Evolutionary conservation across 2,888 invertebrate genomes (phyloP).

Genomic region (Alsophila aescularia): DNA sequence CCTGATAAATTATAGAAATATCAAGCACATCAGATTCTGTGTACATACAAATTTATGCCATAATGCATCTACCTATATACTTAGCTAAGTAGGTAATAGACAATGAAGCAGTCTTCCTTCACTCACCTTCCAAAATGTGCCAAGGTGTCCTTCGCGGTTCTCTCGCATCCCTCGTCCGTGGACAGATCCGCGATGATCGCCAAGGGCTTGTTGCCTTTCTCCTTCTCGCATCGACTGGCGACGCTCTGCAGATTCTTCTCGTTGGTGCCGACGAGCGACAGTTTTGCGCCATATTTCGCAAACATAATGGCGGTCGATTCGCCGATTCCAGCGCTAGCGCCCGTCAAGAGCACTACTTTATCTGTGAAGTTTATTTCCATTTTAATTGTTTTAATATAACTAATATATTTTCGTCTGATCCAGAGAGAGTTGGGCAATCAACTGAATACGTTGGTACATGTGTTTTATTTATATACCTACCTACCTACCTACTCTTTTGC

Average conservation of each 20-base stretch:
- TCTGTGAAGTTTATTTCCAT: constrained; percentile 45
- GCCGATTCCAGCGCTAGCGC: constrained; percentile 58
- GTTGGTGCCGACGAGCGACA: constrained; percentile 51
- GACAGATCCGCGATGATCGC: constrained; percentile 50
- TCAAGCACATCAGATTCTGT: neutral
- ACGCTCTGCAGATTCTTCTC: constrained; percentile 44
- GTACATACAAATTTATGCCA: no score
- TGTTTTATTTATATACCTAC: no score
- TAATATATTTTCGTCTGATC: no score
- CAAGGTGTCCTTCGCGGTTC: constrained; percentile 45
- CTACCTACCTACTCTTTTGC: no score
- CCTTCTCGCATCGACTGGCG: constrained; percentile 40
- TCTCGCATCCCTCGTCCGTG: constrained; percentile 55
- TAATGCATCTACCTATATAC: neutral
- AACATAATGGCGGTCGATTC: constrained; percentile 50
- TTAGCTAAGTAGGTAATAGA: no score
- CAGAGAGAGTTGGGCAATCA: no score
- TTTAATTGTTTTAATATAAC: neutral
- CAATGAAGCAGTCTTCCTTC: neutral
- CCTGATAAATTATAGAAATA: constrained; percentile 81
- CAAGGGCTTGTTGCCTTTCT: constrained; percentile 43
- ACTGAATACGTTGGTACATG: no score
- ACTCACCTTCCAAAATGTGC: constrained; percentile 50
- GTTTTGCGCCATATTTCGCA: constrained; percentile 47
- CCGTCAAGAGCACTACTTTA: constrained; percentile 57